Conservation (phyloP, 2,888 invertebrate genomes). For the Machimus rusticus region DNA sequence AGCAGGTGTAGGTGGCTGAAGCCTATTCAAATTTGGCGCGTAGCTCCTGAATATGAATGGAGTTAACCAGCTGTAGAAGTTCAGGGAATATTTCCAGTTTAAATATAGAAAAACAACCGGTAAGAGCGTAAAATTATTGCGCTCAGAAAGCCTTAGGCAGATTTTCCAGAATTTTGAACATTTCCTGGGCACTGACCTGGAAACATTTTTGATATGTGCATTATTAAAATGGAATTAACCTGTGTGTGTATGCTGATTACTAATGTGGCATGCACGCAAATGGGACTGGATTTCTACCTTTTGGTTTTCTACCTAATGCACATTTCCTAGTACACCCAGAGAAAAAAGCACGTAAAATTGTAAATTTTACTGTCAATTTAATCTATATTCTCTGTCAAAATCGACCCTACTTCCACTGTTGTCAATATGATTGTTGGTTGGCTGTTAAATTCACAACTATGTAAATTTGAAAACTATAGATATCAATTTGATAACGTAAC, state of each 20-base stretch:
- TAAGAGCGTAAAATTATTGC: neutral
- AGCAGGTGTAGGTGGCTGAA: neutral
- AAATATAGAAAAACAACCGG: conserved; percentile 12
- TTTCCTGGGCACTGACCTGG: neutral
- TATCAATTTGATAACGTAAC: too few species aligned
- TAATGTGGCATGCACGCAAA: neutral
- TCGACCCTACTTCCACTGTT: too few species aligned
- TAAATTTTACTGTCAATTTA: too few species aligned
- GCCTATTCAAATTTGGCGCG: conserved; percentile 19
- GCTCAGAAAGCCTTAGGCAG: neutral
- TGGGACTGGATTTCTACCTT: neutral
- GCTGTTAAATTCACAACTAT: too few species aligned
- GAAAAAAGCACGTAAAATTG: too few species aligned
- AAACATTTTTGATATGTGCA: conserved; percentile 17
- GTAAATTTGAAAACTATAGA: too few species aligned
- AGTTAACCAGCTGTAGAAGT: conserved; percentile 1
- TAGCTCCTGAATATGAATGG: conserved; percentile 26
- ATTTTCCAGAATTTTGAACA: conserved; percentile 19
- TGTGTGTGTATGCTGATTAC: neutral
- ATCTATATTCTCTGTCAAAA: too few species aligned
- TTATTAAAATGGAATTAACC: neutral
- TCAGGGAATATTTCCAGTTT: conserved; percentile 3
- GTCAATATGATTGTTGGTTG: too few species aligned
- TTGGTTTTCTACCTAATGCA: neutral
- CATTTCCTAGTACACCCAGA: neutral